Conservation (phyloP, 2,888 invertebrate species). For the Ptycholaimellus sp. region DNA sequence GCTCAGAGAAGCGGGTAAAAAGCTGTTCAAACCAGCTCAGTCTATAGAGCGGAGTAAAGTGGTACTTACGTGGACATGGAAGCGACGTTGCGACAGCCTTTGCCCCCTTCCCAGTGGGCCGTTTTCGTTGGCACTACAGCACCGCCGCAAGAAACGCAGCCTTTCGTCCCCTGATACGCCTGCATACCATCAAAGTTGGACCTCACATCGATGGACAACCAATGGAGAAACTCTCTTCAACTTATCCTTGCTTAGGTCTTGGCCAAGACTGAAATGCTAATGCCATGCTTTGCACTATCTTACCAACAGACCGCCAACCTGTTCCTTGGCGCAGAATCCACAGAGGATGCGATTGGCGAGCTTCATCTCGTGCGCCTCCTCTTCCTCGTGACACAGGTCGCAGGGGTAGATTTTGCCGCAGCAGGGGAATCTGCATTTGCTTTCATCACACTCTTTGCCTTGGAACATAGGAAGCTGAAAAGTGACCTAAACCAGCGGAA, state of each 20-base stretch:
- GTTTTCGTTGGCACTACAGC: slow-evolving; percentile 10
- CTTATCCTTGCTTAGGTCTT: too few relatives aligned
- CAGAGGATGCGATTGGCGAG: slow-evolving; percentile 31
- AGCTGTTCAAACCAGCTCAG: too few relatives aligned
- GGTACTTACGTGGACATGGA: slow-evolving; percentile 28
- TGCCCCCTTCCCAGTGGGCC: slow-evolving; percentile 31
- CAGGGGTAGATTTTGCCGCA: slow-evolving; percentile 31
- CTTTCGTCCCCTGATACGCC: slow-evolving; percentile 7
- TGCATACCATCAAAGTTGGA: slow-evolving; percentile 1
- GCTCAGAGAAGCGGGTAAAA: too few relatives aligned
- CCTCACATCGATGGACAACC: too few relatives aligned
- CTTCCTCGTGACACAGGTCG: slow-evolving; percentile 29
- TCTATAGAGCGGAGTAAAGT: too few relatives aligned
- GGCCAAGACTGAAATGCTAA: background rate
- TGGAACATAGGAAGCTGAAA: background rate
- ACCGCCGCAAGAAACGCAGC: slow-evolving; percentile 8
- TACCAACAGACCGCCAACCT: slow-evolving; percentile 17
- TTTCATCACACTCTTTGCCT: too few relatives aligned
- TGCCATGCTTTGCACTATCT: background rate
- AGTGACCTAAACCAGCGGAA: slow-evolving; percentile 30
- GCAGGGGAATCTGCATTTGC: slow-evolving; percentile 28
- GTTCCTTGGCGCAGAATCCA: slow-evolving; percentile 31
- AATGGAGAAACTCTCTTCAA: too few relatives aligned
- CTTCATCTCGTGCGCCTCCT: slow-evolving; percentile 28
- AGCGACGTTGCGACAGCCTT: slow-evolving; percentile 29